These are phyloP conservation scores for Agrochola macilenta DNA, from an alignment of 2,888 invertebrate genomes.

Conservation along the genomic window DNA sequence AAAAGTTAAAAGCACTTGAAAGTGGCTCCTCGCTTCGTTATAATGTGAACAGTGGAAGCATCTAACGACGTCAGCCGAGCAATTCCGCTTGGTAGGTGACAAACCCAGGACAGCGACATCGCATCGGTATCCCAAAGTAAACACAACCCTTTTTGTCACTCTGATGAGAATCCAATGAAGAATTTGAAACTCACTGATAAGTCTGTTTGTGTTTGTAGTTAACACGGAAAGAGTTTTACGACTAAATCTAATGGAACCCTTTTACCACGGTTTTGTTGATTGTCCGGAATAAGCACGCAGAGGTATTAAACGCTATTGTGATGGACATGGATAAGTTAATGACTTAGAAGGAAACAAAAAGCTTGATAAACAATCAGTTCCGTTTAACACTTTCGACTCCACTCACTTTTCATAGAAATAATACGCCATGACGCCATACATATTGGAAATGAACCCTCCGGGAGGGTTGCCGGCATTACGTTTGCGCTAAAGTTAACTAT, in stretches of 20 bases:
- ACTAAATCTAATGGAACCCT: slow-evolving; percentile 69
- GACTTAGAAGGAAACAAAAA: slow-evolving; percentile 8
- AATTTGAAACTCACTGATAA: slow-evolving; percentile 73
- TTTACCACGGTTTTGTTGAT: slow-evolving; percentile 60
- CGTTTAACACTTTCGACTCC: background rate
- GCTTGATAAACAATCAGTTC: slow-evolving; percentile 10
- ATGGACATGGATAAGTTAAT: slow-evolving; percentile 31
- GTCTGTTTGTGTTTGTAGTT: slow-evolving; percentile 69
- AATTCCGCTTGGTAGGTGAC: slow-evolving; percentile 14
- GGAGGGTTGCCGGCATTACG: no score
- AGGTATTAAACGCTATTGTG: slow-evolving; percentile 31
- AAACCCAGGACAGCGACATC: slow-evolving; percentile 21
- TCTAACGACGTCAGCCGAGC: background rate
- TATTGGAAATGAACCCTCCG: no score
- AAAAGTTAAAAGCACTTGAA: background rate
- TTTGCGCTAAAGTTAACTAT: no score
- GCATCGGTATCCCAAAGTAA: slow-evolving; percentile 65
- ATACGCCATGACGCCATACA: no score
- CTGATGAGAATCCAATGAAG: slow-evolving; percentile 56
- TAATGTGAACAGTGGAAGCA: slow-evolving; percentile 7
- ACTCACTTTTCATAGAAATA: no score
- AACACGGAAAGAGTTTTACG: slow-evolving; percentile 67
- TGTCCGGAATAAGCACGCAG: slow-evolving; percentile 37
- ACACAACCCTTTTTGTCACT: slow-evolving; percentile 71
- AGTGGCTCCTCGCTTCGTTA: background rate